Base-by-base conservation (phyloP, 2,797 vertebrate species). In the Sebastes kiyomatsui region DNA sequence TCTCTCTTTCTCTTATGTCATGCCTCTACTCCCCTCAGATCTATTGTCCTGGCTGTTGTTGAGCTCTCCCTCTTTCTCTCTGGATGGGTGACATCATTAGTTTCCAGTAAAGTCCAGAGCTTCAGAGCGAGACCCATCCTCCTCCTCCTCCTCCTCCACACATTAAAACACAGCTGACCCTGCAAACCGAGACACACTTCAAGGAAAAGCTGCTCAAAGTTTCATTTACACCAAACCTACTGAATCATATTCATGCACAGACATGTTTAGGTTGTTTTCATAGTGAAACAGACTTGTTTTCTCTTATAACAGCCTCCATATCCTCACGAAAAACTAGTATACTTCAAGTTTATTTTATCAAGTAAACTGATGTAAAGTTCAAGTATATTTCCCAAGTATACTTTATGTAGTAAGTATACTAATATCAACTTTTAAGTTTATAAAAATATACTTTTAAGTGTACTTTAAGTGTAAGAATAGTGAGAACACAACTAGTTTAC, bases 61-160 rank as follows among this genome's bases (percentile, higher is more conserved):
- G 80, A 81, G 79, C 79, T 81, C 82, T 67, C 79, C 59, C 89
- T 74, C 65, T 71, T 23, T 38, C 33, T 42, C 62, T 65, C 62
- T 77, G 81, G 59, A 87, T 23, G 80, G 84, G 88, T 94, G 93
- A 94, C 93, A 93, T 95, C 93, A 95, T 89, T 88, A 61, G 80
- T 91, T 93, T 94, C 94, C 93, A 93, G 92, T 94, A 94, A 95
- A 90, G 85, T 83, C 82, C 85, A 80, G 76, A 75, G 85, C 84
- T 76, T 77, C 68, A 85, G 75, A 88, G 69, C 9, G 28, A 81
- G 67, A 76, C 52, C 64, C 76, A 74, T 71, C 80, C 75, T 55
- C 58, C 55, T 68, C 77, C 64, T 64, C 72, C 38, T 42, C 49
- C 70, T 22, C 75, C 82, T 64, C 66, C 42, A 83, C 74, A 79